These are phyloP conservation scores for Scaptomyza reducta DNA, from an alignment of 2,888 invertebrate genomes.

Conservation along the genomic window DNA sequence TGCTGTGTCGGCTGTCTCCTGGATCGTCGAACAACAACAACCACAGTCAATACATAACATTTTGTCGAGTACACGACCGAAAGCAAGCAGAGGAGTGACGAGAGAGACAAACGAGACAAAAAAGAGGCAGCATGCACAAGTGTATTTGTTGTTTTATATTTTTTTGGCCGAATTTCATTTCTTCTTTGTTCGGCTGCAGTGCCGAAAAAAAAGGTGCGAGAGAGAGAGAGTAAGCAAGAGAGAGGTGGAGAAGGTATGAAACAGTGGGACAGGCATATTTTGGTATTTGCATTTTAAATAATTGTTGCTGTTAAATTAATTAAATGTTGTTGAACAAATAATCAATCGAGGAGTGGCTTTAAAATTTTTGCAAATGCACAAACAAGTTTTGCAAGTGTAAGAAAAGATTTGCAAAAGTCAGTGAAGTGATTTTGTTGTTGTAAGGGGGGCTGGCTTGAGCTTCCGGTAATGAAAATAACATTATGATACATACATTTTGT, in stretches of 20 bases:
- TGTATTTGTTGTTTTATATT: constrained; percentile 45
- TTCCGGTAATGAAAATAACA: constrained; percentile 62
- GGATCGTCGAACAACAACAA: constrained; percentile 58
- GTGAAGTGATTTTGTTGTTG: too few species aligned
- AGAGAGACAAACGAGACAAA: constrained; percentile 22
- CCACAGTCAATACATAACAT: constrained; percentile 66
- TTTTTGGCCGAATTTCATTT: constrained; percentile 49
- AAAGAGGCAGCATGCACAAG: constrained; percentile 58
- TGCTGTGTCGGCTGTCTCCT: constrained; percentile 27
- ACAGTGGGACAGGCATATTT: constrained; percentile 20
- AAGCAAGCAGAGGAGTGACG: constrained; percentile 8
- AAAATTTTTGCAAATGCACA: constrained; percentile 2
- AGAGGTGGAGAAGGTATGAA: neutral
- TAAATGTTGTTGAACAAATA: too few species aligned
- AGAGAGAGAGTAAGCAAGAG: neutral
- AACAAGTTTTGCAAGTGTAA: constrained; percentile 48
- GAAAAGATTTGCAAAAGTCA: constrained; percentile 4
- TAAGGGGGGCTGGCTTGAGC: constrained; percentile 10
- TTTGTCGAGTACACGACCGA: constrained; percentile 48
- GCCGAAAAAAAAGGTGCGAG: constrained; percentile 19
- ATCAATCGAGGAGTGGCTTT: neutral
- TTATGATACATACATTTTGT: constrained; percentile 32
- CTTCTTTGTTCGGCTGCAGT: constrained; percentile 56
- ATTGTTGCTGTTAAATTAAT: constrained; percentile 47
- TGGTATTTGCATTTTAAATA: constrained; percentile 42